Conservation (phyloP, 1,140 invertebrate species). For the Drosophila arawakana region DNA sequence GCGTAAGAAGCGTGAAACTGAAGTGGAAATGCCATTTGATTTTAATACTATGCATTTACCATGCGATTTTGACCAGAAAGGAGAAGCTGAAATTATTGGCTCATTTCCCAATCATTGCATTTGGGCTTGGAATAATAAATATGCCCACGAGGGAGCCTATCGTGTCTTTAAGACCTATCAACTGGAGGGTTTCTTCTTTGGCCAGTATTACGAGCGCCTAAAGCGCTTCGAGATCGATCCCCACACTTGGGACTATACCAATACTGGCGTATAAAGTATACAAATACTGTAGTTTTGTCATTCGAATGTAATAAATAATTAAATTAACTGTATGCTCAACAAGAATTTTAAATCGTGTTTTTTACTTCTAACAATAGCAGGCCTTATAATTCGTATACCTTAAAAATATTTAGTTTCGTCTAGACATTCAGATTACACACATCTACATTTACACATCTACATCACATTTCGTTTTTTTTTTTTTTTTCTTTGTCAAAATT, state of each 20-base stretch:
- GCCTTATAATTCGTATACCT: no score
- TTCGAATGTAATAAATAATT: not conserved
- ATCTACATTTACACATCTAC: no score
- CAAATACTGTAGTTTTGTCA: not conserved
- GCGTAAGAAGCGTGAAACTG: conserved; percentile 21
- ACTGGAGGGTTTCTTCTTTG: conserved; percentile 45
- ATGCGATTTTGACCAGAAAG: conserved; percentile 25
- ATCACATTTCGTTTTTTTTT: not conserved
- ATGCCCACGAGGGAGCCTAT: conserved; percentile 17
- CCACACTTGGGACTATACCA: conserved; percentile 30
- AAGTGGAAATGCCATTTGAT: conserved; percentile 22
- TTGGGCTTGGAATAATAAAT: conserved; percentile 25
- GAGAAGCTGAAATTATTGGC: not conserved
- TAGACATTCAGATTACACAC: no score
- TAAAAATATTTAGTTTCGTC: no score
- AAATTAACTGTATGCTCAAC: not conserved
- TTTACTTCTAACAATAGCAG: no score
- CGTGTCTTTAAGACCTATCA: conserved; percentile 25
- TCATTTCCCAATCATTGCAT: conserved; percentile 31
- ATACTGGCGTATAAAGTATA: not conserved
- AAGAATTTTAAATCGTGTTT: not conserved
- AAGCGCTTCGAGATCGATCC: conserved; percentile 42
- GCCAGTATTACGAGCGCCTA: conserved; percentile 31
- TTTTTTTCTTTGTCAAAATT: conserved; percentile 14
- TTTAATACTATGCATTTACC: conserved; percentile 29